These are phyloP conservation scores for Mus spicilegus DNA, from an alignment of 2,113 vertebrate genomes.

Conservation along the genomic window DNA sequence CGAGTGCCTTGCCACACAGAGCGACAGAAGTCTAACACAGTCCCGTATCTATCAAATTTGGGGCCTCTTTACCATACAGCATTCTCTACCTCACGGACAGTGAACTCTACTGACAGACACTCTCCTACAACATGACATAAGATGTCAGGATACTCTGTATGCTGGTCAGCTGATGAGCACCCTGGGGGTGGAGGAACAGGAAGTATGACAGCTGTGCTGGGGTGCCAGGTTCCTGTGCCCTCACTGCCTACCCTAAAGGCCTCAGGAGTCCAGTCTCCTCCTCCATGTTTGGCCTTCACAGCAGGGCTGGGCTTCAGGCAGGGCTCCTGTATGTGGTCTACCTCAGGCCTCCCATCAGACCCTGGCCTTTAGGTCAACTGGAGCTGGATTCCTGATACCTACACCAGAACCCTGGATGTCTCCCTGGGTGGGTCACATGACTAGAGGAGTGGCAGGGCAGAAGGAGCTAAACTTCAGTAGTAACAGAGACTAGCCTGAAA, in stretches of 20 bases:
- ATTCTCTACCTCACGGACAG: background rate
- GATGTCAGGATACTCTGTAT: background rate
- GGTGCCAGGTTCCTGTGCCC: background rate
- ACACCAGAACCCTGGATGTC: background rate
- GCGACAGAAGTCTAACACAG: background rate
- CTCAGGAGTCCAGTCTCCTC: background rate
- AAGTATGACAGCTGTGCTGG: fast-evolving
- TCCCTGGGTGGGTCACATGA: background rate
- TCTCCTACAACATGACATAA: background rate
- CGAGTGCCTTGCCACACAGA: background rate
- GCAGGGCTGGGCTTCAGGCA: fast-evolving
- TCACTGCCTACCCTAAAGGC: background rate
- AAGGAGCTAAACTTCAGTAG: background rate
- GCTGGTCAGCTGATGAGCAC: too few species aligned
- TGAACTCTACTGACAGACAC: too few species aligned
- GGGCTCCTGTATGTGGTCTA: background rate
- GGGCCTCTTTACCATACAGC: background rate
- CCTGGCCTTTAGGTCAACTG: background rate
- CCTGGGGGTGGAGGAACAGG: background rate
- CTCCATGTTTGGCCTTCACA: too few species aligned
- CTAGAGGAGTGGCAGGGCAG: too few species aligned
- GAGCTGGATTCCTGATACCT: background rate
- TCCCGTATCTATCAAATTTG: background rate
- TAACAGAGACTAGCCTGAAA: background rate
- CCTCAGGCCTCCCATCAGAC: background rate